Evolutionary conservation across 2,113 vertebrate genomes (phyloP), one percentile per base, ranked within the genome.

Genomic region (Pipra filicauda): DNA sequence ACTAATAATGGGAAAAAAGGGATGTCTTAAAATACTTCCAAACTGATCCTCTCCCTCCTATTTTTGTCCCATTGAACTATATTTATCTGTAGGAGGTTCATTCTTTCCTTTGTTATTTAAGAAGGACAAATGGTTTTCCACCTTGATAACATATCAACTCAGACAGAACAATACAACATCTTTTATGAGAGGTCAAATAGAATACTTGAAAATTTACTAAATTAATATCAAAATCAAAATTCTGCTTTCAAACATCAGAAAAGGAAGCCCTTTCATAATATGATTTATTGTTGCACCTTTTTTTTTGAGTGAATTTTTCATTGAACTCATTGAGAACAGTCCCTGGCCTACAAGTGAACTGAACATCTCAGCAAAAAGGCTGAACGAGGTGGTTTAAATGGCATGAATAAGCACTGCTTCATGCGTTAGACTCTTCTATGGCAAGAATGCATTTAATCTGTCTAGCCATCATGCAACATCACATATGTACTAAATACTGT

Each of bases 51-150:
- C 54, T 90, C 89, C 48, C 52, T 81, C n/a, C 77, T 95, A 89
- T 92, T 96, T 84, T 91, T 89, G 80, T 95, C 58, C 57, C 87
- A 81, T 22, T 85, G 69, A 72, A 44, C 92, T 97, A 96, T 92
- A 96, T 97, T 95, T 97, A 90, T 93, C 89, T 74, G 41, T 57
- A 80, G 77, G 77, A 96, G 64, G 41, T 48, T 91, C 52, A 64
- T 94, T 94, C 66, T 79, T 79, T 88, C 71, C 71, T 88, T 72
- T 64, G 48, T 93, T 87, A 89, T 94, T 96, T 95, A 96, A 95
- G 89, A 97, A 97, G 95, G 85, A 72, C 95, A 93, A 95, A 95
- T 24, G 81, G 77, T 64, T 59, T 89, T 91, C 37, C 58, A 91
- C 91, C 89, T 76, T 81, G 77, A 83, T 88, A 96, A 83, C 52